Percentiles rank a stretch among this genome's conserved stretches.
Conservation (phyloP, 2,113 vertebrate species). For the Chamaetylas fuelleborni region DNA sequence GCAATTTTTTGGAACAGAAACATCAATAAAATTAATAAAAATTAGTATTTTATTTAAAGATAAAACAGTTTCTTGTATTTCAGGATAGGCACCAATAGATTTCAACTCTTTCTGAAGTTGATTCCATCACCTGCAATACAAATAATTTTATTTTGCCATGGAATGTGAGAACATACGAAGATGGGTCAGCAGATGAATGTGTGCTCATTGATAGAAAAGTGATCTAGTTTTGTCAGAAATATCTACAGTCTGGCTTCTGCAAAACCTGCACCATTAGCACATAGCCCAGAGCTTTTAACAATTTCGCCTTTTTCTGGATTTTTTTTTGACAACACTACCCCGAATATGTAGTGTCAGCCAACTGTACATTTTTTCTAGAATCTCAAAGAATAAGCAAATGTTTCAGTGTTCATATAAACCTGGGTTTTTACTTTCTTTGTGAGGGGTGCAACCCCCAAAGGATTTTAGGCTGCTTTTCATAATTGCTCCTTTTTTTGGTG, state of each 20-base stretch:
- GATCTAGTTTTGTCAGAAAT: slow-evolving; percentile 17
- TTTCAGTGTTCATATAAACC: neutral
- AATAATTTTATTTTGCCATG: neutral
- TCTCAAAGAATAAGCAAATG: neutral
- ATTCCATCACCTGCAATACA: neutral
- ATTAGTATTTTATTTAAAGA: neutral
- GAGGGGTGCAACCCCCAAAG: neutral
- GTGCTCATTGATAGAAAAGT: neutral
- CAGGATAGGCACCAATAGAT: neutral
- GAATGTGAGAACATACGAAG: neutral
- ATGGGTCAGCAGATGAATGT: neutral
- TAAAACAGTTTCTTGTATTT: neutral
- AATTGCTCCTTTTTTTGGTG: neutral
- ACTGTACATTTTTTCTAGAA: neutral
- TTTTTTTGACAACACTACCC: neutral
- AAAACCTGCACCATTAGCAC: neutral
- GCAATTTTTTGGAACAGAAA: neutral
- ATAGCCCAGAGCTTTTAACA: neutral
- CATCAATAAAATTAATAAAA: neutral
- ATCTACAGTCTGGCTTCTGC: neutral
- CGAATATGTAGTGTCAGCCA: neutral
- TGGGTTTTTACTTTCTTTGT: neutral
- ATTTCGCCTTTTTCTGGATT: neutral
- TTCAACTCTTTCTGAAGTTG: neutral
- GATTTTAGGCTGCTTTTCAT: neutral